Evolutionary conservation across 2,888 invertebrate genomes (phyloP).

Genomic region (Eupsilia transversa): DNA sequence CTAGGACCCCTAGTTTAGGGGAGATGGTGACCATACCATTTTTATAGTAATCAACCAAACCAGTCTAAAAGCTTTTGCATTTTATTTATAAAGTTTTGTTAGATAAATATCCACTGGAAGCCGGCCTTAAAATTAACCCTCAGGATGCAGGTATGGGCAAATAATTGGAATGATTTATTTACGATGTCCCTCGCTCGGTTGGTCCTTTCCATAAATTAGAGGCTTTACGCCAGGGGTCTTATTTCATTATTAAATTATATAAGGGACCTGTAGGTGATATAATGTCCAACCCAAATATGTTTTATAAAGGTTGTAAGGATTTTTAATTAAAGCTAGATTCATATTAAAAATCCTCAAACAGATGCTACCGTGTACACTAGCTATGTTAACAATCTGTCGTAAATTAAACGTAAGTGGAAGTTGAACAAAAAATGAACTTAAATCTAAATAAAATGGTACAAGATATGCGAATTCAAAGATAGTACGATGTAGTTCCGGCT

Average conservation of each 20-base stretch:
- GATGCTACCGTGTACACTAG: not conserved
- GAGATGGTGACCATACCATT: too few relatives aligned
- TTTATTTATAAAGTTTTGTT: not conserved
- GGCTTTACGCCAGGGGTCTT: conserved; percentile 69
- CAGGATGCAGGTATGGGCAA: conserved; percentile 63
- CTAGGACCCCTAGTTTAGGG: not conserved
- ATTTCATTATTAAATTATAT: conserved; percentile 73
- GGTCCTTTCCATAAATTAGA: conserved; percentile 74
- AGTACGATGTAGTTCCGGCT: conserved; percentile 27
- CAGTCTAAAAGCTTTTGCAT: not conserved
- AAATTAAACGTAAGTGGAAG: not conserved
- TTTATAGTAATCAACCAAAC: too few relatives aligned
- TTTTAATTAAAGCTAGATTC: conserved; percentile 41
- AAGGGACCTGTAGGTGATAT: conserved; percentile 50
- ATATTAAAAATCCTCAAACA: not conserved
- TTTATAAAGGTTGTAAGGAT: conserved; percentile 41
- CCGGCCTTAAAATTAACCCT: conserved; percentile 67
- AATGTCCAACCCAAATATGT: conserved; percentile 43
- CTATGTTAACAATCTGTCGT: not conserved
- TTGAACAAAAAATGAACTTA: not conserved
- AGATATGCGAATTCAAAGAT: conserved; percentile 3
- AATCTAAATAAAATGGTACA: not conserved
- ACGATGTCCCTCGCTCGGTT: conserved; percentile 66
- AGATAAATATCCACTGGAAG: conserved; percentile 30
- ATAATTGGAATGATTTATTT: conserved; percentile 75